A percentile compares a stretch with the other conserved stretches of the same genome.
Evolutionary conservation across 2,888 invertebrate genomes (phyloP).

Genomic region (Monoplex corrugatus): DNA sequence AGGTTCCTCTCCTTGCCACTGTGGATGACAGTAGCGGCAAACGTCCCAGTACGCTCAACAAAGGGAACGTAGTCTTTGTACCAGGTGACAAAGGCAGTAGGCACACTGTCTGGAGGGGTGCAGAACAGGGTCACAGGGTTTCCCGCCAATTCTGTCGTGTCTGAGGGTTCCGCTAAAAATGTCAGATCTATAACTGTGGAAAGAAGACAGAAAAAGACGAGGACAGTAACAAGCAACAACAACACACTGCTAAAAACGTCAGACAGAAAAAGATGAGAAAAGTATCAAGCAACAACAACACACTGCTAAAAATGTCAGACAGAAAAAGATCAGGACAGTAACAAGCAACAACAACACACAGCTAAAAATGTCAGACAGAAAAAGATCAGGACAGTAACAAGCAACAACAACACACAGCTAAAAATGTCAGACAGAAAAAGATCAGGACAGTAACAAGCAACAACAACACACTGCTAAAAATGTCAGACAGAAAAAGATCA

Average conservation of each 20-base stretch:
- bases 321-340: neutral
- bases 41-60: constrained; percentile 59
- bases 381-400: too few species aligned
- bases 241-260: neutral
- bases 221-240: too few species aligned
- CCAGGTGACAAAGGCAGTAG: constrained; percentile 78
- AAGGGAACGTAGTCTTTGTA: constrained; percentile 73
- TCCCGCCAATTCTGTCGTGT: constrained; percentile 68
- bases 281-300: too few species aligned
- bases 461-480: too few species aligned
- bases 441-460: too few species aligned
- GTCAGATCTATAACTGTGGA: constrained; percentile 67
- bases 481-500: too few species aligned
- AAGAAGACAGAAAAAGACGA: too few species aligned
- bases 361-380: too few species aligned
- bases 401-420: too few species aligned
- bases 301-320: neutral
- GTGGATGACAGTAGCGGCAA: constrained; percentile 40
- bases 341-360: too few species aligned
- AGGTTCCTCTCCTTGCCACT: constrained; percentile 62
- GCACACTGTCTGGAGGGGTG: constrained; percentile 77
- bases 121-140: constrained; percentile 75
- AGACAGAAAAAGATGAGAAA: too few species aligned
- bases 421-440: too few species aligned
- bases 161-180: constrained; percentile 68